phyloP scores from a whole-genome alignment of 64 coral and sea anemone genomes.

The Acropora tenuis region DNA sequence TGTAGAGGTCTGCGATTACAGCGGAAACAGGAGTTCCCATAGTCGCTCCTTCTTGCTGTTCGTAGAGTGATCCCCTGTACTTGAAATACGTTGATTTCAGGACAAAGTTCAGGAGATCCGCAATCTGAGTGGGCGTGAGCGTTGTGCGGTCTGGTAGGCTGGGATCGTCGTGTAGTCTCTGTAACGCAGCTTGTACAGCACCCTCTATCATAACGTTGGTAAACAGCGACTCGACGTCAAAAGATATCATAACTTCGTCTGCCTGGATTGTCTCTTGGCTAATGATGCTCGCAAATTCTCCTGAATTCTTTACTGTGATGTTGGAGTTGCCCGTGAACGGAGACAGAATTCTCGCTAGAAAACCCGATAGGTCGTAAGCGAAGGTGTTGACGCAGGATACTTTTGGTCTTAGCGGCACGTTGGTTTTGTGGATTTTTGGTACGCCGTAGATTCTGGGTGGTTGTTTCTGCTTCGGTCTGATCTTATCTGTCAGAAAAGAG shows the following conservation, averaged over 20 bases:
- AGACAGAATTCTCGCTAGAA: slow-evolving; percentile 13
- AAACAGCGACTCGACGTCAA: slow-evolving; percentile 47
- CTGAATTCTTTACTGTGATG: background rate
- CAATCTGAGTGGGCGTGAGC: slow-evolving; percentile 18
- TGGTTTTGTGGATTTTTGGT: slow-evolving; percentile 55
- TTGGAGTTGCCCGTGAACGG: background rate
- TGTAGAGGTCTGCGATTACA: background rate
- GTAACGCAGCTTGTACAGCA: slow-evolving; percentile 7
- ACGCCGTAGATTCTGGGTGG: too few species aligned
- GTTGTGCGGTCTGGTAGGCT: background rate
- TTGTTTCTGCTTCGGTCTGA: too few species aligned
- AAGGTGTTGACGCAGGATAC: slow-evolving; percentile 51
- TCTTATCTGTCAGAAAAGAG: too few species aligned
- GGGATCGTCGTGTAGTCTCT: background rate
- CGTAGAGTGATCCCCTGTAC: background rate
- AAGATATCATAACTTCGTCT: slow-evolving; percentile 35
- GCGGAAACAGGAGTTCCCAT: slow-evolving; percentile 16
- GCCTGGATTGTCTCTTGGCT: slow-evolving; percentile 3
- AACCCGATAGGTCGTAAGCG: slow-evolving; percentile 41
- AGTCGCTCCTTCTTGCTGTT: slow-evolving; percentile 5
- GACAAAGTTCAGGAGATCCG: slow-evolving; percentile 39
- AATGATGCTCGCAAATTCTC: background rate
- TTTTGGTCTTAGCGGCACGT: slow-evolving; percentile 53
- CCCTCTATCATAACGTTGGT: slow-evolving; percentile 45
- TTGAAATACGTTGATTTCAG: slow-evolving; percentile 10